A percentile compares a stretch with the other conserved stretches of the same genome.
Evolutionary conservation across 1,140 invertebrate genomes (phyloP).

Genomic region (Drosophila tropicalis): DNA sequence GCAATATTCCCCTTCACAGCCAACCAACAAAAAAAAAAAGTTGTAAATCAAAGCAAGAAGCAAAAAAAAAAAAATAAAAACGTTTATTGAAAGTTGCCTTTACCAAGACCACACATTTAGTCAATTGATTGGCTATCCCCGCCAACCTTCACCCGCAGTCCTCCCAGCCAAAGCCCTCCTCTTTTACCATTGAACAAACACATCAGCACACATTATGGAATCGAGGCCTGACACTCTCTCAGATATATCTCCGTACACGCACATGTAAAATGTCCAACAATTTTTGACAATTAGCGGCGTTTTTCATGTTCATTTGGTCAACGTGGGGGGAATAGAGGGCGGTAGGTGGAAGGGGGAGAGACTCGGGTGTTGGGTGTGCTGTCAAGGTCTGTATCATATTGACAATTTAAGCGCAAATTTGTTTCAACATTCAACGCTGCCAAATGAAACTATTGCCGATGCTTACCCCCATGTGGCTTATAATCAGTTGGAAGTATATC

Average conservation of each 20-base stretch:
- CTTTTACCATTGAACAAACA: neutral
- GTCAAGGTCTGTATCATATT: conserved; percentile 64
- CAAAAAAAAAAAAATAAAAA: conserved; percentile 24
- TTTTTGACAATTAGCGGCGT: conserved; percentile 82
- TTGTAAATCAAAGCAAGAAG: conserved; percentile 60
- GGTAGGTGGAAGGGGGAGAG: neutral
- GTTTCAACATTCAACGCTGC: conserved; percentile 66
- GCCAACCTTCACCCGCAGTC: neutral
- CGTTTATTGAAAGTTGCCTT: conserved; percentile 43
- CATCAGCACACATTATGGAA: conserved; percentile 23
- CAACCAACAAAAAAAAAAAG: conserved; percentile 26
- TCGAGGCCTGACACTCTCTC: conserved; percentile 5
- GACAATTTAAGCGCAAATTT: conserved; percentile 82
- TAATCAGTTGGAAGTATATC: conserved; percentile 31
- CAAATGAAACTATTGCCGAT: conserved; percentile 28
- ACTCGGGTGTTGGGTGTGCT: neutral
- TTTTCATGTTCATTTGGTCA: conserved; percentile 64
- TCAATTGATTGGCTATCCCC: conserved; percentile 65
- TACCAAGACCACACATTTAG: conserved; percentile 53
- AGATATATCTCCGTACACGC: conserved; percentile 43
- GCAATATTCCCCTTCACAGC: conserved; percentile 55
- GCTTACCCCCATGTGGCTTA: conserved; percentile 2
- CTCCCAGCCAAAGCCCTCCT: neutral
- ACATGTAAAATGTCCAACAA: conserved; percentile 68
- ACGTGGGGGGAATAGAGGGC: neutral